Base-by-base conservation (phyloP, 2,797 vertebrate species). In the Sylvilagus floridanus region DNA sequence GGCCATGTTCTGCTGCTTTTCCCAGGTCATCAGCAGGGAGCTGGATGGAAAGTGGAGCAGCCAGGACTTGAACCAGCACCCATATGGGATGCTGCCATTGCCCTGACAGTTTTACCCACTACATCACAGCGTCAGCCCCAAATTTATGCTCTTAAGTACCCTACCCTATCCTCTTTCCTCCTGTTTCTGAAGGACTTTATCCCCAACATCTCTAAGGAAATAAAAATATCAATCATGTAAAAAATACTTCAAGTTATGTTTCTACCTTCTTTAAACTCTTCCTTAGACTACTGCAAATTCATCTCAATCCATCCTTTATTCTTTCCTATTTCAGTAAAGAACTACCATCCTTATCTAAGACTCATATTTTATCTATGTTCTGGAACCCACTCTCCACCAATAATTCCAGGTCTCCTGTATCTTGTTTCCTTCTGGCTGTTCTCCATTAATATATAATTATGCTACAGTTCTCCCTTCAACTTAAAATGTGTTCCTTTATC, bases 401-500 rank as follows among this genome's bases (percentile, higher is more conserved):
- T 82, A 88, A 84, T 82, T 69, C 7, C 72, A 60, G 26, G 9
- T 77, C 65, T 92, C 22, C 57, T 82, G 32, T 32, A 66, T 47
- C 50, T 86, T 69, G 90, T 50, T 84, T 47, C 63, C 17, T 62
- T 85, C 50, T 82, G n/a, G 75, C 65, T 65, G 83, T 72, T 72
- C 17, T 30, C 32, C 35, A 50, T 28, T 17, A 76, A 17, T 13
- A 84, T 32, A 30, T 69, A 93, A 91, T 72, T 88, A 84, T 69
- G 21, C 21, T 68, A 54, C 22, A 30, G 10, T 84, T 17, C 92
- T 47, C 9, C 63, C 28, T 9, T 75, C 35, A 73, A 87, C 19
- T 78, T 92, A 69, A 89, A 94, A 92, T n/a, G 30, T 16, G 42
- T 88, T 32, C 60, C 42, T 91, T 84, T 76, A 88, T 17, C 57